Percentiles rank a stretch among this genome's conserved stretches.
Conservation (phyloP, 2,888 invertebrate species). For the Himalopsyche japonica region DNA sequence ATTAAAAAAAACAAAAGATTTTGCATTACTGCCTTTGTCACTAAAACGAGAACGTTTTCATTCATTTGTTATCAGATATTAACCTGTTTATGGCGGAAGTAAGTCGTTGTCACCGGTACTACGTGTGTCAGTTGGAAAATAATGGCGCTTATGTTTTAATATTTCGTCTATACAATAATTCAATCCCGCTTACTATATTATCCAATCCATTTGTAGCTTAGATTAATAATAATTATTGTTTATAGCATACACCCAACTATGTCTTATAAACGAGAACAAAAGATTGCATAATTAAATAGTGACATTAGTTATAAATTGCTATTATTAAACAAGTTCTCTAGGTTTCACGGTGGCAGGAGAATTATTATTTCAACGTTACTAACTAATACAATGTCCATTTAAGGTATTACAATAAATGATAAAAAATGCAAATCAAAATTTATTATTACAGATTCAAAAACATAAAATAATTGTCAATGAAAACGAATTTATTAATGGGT, state of each 20-base stretch:
- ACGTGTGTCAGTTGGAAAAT: neutral
- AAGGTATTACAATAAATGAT: neutral
- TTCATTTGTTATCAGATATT: neutral
- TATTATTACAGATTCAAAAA: no score
- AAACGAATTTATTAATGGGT: no score
- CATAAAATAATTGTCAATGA: no score
- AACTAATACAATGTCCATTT: neutral
- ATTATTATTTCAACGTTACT: neutral
- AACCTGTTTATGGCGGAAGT: neutral
- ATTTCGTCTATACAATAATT: neutral
- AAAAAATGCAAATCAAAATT: neutral
- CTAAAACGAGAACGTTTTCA: neutral
- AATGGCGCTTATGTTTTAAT: neutral
- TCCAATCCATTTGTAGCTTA: neutral
- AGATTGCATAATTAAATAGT: neutral
- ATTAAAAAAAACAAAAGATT: neutral
- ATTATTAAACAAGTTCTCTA: neutral
- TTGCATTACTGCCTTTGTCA: neutral
- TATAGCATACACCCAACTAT: neutral
- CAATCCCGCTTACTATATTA: neutral
- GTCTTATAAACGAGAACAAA: neutral
- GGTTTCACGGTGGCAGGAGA: neutral
- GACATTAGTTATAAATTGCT: neutral
- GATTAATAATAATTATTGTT: neutral
- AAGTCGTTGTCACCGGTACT: neutral